Evolutionary conservation across 1,140 invertebrate genomes (phyloP), one percentile per base, ranked within the genome.

Genomic region (Protaetia brevitarsis): DNA sequence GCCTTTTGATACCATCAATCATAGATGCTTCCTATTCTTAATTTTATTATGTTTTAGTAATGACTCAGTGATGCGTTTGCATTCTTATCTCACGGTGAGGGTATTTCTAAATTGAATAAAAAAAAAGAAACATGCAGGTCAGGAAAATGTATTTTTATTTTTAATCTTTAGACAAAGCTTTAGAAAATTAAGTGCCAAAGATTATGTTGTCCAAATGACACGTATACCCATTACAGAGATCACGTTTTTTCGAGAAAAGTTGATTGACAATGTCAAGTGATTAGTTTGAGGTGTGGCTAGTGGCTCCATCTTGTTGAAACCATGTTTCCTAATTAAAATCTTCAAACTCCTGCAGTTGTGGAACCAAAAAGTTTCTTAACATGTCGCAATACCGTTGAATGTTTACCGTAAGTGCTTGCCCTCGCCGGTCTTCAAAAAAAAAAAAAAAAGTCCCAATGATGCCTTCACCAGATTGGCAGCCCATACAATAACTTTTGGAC

Each of bases 381-480:
- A 72, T 74, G 27, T 66, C 66, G 36, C 67, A 62, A 72, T 74
- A 75, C 27, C 68, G 66, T 27, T 66, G 62, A 68, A 56, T 71
- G 66, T 73, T 74, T 56, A 75, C 68, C 36, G 64, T 72, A 64
- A 73, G 37, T 66, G 71, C 36, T 66, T 59, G 70, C 57, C 68
- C 69, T 65, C 67, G 63, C 29, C 31, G 7, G 31, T 67, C 30
- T 64, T 67, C 16, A 67, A 68, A 70, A 34, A 34, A 34, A 7
- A 34, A 34, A 67, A 74, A 71, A 66, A 69, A 73, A 63, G 68
- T 67, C 16, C 73, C 72, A 41, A 76, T 73, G 28, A 74, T 71
- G 63, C 73, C 37, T 64, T 31, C 11, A 30, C 21, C 66, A 64
- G 66, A 37, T 60, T 67, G n/a, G 62, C 61, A 36, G 31, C 36